Base-by-base conservation (phyloP, 2,113 vertebrate species). In the Coturnix japonica region DNA sequence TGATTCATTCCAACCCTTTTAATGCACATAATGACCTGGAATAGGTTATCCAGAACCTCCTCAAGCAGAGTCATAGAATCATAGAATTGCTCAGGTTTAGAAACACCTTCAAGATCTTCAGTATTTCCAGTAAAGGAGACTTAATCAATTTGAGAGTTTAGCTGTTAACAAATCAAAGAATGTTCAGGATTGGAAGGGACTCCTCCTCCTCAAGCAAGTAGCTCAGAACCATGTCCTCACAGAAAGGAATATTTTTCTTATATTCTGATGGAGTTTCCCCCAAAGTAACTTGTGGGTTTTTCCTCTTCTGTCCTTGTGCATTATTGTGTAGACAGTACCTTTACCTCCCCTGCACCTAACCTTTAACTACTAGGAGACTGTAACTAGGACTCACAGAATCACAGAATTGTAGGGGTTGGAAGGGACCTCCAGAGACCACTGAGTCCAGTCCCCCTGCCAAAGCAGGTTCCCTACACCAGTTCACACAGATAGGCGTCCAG, bases 11-110 rank as follows among this genome's bases (percentile, higher is more conserved):
- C 22, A 72, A 47, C 13, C 33, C 28, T 56, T 13, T n/a, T 77
- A 4, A 53, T 70, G 69, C 56, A 73, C 88, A 73, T 0, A 0
- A 30, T 3, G 1, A 6, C 13, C 16, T 53, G 3, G 25, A 20
- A 63, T 57, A 54, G 4, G 9, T 66, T 53, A 39, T n/a, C 21
- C 23, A 65, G 9, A 7, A 4, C 6, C 3, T 11, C 69, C 21
- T 66, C n/a, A 57, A 61, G 4, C 13, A 23, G 46, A 47, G 17
- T 43, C 43, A 43, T 16, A 43, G 43, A 43, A 16, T 43, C 15
- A 16, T 43, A 43, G 43, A 43, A 43, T 43, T 43, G 43, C 43
- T 16, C 43, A 43, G 43, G 43, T 43, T 43, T 43, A 15, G 43
- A 43, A 43, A 15, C 14, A 43, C 15, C 43, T 43, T 43, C 43